phyloP scores from a whole-genome alignment of 92 coral and sea anemone species.

The Actinernus sp. region DNA sequence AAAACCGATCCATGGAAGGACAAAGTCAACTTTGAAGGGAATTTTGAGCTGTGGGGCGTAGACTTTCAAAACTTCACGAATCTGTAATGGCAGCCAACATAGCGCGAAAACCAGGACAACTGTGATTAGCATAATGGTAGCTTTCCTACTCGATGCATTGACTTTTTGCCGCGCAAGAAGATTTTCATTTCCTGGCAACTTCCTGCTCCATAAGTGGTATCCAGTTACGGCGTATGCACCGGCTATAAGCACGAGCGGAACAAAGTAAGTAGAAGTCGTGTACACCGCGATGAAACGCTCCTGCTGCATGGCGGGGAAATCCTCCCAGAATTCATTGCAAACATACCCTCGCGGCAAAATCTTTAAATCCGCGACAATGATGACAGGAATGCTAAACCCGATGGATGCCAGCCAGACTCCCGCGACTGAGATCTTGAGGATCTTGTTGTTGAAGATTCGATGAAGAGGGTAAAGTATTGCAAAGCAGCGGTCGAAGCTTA shows the following conservation, averaged over 20 bases:
- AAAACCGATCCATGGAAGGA: conserved; percentile 78
- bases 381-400: conserved; percentile 56
- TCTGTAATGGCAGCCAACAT: conserved; percentile 85
- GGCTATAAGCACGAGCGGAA: conserved; percentile 72
- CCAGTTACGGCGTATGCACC: conserved; percentile 59
- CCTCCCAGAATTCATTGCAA: conserved; percentile 32
- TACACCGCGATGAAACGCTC: conserved; percentile 23
- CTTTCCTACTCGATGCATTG: conserved; percentile 75
- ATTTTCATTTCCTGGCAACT: conserved; percentile 82
- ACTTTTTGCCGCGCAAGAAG: conserved; percentile 77
- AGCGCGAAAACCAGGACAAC: conserved; percentile 86
- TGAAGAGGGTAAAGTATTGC: conserved; percentile 74
- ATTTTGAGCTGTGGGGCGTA: conserved; percentile 13
- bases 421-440: conserved; percentile 55
- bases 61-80: conserved; percentile 58
- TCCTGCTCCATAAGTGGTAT: conserved; percentile 64
- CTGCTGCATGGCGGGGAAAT: not conserved
- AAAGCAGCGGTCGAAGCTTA: conserved; percentile 78
- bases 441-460: conserved; percentile 45
- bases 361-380: conserved; percentile 29
- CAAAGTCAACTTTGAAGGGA: conserved; percentile 38
- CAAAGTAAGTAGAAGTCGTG: conserved; percentile 47
- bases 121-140: conserved; percentile 80
- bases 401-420: conserved; percentile 59
- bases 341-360: not conserved